A percentile compares a stretch with the other conserved stretches of the same genome.
Conservation (phyloP, 2,888 invertebrate species). For the Disparrhopalites patrizii region DNA sequence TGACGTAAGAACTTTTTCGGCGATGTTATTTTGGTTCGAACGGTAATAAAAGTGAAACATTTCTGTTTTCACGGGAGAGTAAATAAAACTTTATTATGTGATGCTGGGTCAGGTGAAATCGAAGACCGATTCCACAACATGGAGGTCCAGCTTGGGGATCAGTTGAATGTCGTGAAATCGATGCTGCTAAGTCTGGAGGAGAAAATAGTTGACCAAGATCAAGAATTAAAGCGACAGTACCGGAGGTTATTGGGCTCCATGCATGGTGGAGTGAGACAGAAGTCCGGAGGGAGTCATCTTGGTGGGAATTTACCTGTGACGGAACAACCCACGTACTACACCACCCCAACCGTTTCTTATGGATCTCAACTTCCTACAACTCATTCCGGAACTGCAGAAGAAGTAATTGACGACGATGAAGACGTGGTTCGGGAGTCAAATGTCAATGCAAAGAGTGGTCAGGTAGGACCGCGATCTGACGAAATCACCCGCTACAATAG, state of each 20-base stretch:
- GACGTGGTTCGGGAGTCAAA: slow-evolving; percentile 19
- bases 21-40: too few species aligned
- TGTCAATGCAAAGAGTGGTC: slow-evolving; percentile 37
- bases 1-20: too few species aligned
- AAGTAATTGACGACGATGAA: slow-evolving; percentile 39
- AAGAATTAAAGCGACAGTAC: slow-evolving; percentile 47
- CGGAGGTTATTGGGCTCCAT: slow-evolving; percentile 36
- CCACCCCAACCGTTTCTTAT: not conserved
- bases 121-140: slow-evolving; percentile 49
- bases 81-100: too few species aligned
- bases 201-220: slow-evolving; percentile 49
- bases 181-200: slow-evolving; percentile 50
- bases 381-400: slow-evolving; percentile 37
- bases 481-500: slow-evolving; percentile 51
- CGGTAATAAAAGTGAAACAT: too few species aligned
- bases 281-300: slow-evolving; percentile 19
- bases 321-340: not conserved
- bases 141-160: slow-evolving; percentile 49
- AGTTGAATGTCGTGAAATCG: slow-evolving; percentile 50
- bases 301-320: not conserved
- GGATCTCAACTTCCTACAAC: not conserved
- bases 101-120: slow-evolving; percentile 50
- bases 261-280: slow-evolving; percentile 12
- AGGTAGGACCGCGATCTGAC: slow-evolving; percentile 50
- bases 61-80: not conserved